Evolutionary conservation across 2,888 invertebrate species (phyloP), one percentile per base, ranked within the genome.

Genomic region (Carpatolechia fugitivella): DNA sequence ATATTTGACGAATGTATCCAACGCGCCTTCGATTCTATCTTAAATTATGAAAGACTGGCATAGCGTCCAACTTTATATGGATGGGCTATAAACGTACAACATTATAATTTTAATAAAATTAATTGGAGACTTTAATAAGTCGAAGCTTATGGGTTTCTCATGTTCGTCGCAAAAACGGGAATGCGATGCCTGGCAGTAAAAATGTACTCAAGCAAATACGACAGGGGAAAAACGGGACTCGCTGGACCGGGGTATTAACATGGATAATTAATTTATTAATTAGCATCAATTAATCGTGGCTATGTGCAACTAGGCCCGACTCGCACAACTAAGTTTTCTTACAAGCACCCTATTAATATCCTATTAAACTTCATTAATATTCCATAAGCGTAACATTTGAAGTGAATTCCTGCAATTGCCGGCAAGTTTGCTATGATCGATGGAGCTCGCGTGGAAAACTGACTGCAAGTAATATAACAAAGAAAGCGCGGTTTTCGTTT

Each of bases 221-320:
- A 14, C 47, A 24, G 74, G 60, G 63, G 74, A 86, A 86, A 85
- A 85, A 84, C 74, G 66, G 68, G 72, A 79, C 65, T 71, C 74
- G 72, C 71, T 79, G 74, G 77, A 75, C 80, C 85, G 81, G 80
- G 67, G 76, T 80, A 85, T 83, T 82, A 82, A 82, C 82, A 85
- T 85, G 82, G 79, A 75, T 86, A 86, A 87, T 87, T 87, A 83
- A 86, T 88, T 86, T 84, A 88, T 86, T 85, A 85, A 86, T 88
- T 86, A 85, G 75, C 84, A 85, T 85, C 80, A 85, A 86, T 86
- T 86, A 85, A 83, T 81, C 77, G 83, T 79, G 79, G 72, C 73
- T 76, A 74, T 76, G 74, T 69, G 67, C 67, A 69, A 69, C 66
- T 71, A 66, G 70, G 71, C 68, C 68, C 76, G 82, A 72, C 72